Evolutionary conservation across 2,797 vertebrate species (phyloP).

Genomic region (Sebastes jordani): DNA sequence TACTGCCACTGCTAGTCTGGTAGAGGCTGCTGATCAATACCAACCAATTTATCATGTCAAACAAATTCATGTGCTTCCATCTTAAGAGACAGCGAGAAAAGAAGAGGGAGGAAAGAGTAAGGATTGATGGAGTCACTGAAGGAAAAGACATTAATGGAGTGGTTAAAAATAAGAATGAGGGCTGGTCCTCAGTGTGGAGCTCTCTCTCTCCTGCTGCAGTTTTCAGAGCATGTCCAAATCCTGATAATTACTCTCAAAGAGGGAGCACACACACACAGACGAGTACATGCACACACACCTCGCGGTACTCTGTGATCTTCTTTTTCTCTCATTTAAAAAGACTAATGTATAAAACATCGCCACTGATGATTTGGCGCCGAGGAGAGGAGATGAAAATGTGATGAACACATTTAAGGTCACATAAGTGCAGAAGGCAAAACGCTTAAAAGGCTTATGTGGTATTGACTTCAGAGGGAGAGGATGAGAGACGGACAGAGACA

Average conservation of each 20-base stretch:
- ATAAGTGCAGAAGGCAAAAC: constrained; percentile 19
- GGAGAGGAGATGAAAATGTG: neutral
- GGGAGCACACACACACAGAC: neutral
- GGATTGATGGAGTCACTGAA: constrained; percentile 52
- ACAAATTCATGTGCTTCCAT: constrained; percentile 18
- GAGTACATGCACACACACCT: neutral
- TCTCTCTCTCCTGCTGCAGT: constrained; percentile 22
- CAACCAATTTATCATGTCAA: neutral
- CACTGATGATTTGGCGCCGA: neutral
- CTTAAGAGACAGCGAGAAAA: neutral
- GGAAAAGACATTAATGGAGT: constrained; percentile 60
- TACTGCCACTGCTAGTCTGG: neutral
- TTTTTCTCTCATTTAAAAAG: neutral
- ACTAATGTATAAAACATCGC: constrained; percentile 8
- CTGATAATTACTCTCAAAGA: constrained; percentile 47
- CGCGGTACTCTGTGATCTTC: neutral
- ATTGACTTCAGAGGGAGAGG: constrained; percentile 17
- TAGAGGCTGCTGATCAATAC: neutral
- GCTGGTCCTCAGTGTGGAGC: constrained; percentile 70
- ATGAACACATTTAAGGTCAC: constrained; percentile 39
- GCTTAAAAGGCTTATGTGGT: constrained; percentile 46
- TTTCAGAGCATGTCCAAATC: constrained; percentile 60
- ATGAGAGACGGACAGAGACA: constrained; percentile 13
- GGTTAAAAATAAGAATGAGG: constrained; percentile 81
- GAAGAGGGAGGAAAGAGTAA: neutral